Evolutionary conservation across 2,797 vertebrate species (phyloP).

Genomic region (Muscicapa comitata): DNA sequence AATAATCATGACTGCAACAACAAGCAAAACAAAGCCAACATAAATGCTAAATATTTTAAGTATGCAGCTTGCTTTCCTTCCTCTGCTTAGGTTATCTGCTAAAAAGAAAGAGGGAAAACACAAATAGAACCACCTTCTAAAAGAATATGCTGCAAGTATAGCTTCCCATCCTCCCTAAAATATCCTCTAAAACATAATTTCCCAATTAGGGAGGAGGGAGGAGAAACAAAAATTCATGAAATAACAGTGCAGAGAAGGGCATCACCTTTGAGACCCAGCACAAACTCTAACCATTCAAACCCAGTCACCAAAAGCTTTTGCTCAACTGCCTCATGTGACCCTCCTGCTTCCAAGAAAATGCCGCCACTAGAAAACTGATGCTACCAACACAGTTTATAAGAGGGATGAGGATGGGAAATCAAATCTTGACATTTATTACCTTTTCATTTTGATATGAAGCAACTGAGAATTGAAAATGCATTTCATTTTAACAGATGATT

Average conservation of each 20-base stretch:
- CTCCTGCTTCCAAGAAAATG: not conserved
- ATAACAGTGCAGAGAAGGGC: not conserved
- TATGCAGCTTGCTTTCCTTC: not conserved
- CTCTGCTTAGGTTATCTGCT: not conserved
- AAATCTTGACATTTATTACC: conserved; percentile 36
- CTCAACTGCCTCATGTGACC: not conserved
- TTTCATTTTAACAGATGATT: conserved; percentile 70
- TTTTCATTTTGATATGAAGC: conserved; percentile 33
- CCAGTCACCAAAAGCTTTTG: not conserved
- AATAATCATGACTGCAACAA: not conserved
- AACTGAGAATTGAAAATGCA: conserved; percentile 32
- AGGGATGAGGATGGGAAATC: not conserved
- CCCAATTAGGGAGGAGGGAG: rapidly evolving
- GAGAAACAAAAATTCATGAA: not conserved
- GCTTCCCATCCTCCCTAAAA: not conserved
- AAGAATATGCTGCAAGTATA: not conserved
- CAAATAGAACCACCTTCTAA: not conserved
- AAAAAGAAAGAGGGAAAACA: not conserved
- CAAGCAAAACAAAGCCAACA: not conserved
- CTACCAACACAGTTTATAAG: not conserved
- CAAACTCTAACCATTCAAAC: not conserved
- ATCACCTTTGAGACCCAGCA: not conserved
- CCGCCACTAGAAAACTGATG: not conserved
- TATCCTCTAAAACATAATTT: not conserved
- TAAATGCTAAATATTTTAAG: not conserved